These are phyloP conservation scores for Lepidocyrtinus sp. DNA, from an alignment of 2,888 invertebrate genomes.

Conservation along the genomic window DNA sequence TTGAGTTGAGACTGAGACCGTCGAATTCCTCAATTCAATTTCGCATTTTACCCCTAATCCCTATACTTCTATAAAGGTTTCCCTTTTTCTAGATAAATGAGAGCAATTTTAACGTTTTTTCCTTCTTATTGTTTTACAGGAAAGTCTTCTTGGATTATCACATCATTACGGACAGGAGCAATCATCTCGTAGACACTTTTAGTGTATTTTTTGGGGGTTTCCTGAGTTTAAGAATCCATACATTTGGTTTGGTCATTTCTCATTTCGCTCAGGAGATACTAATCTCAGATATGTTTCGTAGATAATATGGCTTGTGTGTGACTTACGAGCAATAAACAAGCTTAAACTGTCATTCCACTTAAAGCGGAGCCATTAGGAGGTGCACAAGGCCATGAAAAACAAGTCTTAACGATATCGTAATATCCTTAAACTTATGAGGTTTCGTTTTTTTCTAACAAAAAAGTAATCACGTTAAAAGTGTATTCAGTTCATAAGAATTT, in stretches of 20 bases:
- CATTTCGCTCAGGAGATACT: too few species aligned
- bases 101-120: too few species aligned
- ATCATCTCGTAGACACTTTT: not conserved
- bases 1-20: too few species aligned
- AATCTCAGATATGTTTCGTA: not conserved
- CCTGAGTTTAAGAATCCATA: too few species aligned
- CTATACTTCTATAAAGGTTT: too few species aligned
- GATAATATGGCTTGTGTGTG: not conserved
- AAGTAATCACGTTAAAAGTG: not conserved
- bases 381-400: slow-evolving; percentile 38
- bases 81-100: too few species aligned
- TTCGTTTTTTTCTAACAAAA: slow-evolving; percentile 4
- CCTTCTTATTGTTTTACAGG: too few species aligned
- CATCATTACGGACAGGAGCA: too few species aligned
- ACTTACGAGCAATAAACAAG: slow-evolving; percentile 13
- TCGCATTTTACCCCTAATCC: too few species aligned
- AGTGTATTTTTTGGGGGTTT: not conserved
- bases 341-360: slow-evolving; percentile 9
- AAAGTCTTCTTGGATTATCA: too few species aligned
- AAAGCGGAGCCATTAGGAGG: slow-evolving; percentile 24
- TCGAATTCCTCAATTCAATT: too few species aligned
- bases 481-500: not conserved
- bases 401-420: not conserved
- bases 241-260: too few species aligned
- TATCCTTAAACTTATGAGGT: slow-evolving; percentile 11